Evolutionary conservation across 2,113 vertebrate genomes (phyloP), one percentile per base, ranked within the genome.

Genomic region (Nestor notabilis): DNA sequence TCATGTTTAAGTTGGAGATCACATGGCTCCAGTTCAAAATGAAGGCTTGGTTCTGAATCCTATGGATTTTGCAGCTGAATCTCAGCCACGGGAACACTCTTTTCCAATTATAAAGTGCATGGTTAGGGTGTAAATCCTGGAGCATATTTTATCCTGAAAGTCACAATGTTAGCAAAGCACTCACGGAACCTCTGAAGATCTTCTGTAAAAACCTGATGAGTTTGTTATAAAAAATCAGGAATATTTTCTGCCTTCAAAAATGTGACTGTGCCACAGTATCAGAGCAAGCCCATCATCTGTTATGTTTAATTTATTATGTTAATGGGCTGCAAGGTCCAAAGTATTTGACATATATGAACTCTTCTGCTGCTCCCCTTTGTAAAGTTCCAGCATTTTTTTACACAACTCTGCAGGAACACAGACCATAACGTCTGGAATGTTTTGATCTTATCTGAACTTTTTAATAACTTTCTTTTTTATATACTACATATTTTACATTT

Each of bases 1-100:
- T 97, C 17, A 8, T 93, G 92, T 96, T 97, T 97, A 97, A 97
- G 97, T 97, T 96, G 93, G 95, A 95, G 95, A 98, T 96, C 95
- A 90, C 87, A 87, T 90, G 95, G 96, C 96, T 94, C 92, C 85
- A 72, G 88, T 97, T 93, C 91, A 96, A 96, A 96, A 94, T 81
- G 93, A 95, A 93, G 89, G 84, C 96, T 94, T 89, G 96, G 94
- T 97, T 97, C 95, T 95, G 93, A 97, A 96, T 89, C 89, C 84
- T 47, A 46, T 84, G 92, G 89, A 96, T 97, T 98, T 96, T 93
- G 94, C 82, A 97, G 96, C 94, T 97, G 96, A 98, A 95, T 93
- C 63, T 74, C 78, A 97, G 95, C 93, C 97, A 91, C 94, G 94
- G 94, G 90, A 98, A 98, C 97, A 98, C 84, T 93, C 76, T 94